These are phyloP conservation scores for Cotesia congregata DNA, from an alignment of 2,888 invertebrate genomes.

Conservation along the genomic window DNA sequence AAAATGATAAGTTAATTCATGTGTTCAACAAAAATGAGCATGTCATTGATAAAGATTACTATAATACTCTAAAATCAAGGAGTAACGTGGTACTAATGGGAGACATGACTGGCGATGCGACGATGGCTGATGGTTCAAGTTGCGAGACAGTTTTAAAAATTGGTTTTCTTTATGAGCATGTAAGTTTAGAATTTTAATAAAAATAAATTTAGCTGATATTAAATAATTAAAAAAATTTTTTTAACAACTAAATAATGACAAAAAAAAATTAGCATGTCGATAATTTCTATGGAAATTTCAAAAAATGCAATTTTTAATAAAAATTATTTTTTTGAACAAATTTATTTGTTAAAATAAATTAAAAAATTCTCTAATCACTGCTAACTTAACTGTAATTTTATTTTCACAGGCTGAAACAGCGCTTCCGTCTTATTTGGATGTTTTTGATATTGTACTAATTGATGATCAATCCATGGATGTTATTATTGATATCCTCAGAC, in stretches of 20 bases:
- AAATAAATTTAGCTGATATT: too few species aligned
- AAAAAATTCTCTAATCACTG: too few species aligned
- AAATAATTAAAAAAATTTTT: too few species aligned
- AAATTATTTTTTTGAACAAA: too few species aligned
- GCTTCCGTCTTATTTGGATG: constrained; percentile 80
- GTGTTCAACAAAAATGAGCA: constrained; percentile 95
- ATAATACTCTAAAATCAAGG: constrained; percentile 78
- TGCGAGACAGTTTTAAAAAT: constrained; percentile 86
- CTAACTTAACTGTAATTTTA: too few species aligned
- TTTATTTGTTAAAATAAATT: neutral
- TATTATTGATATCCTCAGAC: constrained; percentile 71
- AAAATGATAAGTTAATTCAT: constrained; percentile 84
- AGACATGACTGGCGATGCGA: constrained; percentile 91
- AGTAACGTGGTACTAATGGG: constrained; percentile 91
- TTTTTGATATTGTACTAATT: constrained; percentile 91
- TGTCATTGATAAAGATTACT: constrained; percentile 85
- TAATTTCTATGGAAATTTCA: too few species aligned
- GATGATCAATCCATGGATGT: constrained; percentile 90
- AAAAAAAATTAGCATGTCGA: too few species aligned
- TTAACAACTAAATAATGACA: too few species aligned
- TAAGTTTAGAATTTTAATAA: constrained; percentile 61
- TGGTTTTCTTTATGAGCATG: constrained; percentile 90
- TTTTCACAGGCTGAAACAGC: constrained; percentile 76
- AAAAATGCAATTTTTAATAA: too few species aligned
- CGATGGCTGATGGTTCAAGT: constrained; percentile 91